These are phyloP conservation scores for Pteropus rufus DNA, from an alignment of 2,797 vertebrate species.

Conservation along the genomic window DNA sequence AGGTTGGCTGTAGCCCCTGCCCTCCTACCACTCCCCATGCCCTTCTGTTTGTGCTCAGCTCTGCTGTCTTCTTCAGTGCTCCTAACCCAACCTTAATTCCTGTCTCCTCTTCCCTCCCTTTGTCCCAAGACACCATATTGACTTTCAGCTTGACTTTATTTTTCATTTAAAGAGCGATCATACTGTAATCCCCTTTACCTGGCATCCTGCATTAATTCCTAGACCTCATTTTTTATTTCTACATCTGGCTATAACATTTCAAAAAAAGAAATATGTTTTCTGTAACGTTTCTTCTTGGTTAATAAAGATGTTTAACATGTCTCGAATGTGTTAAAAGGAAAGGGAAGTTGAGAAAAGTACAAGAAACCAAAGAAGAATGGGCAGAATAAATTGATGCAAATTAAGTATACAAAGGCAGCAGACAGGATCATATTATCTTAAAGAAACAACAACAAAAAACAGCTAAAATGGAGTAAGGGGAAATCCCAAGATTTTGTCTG, in stretches of 20 bases:
- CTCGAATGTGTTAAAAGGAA: background rate
- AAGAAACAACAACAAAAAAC: background rate
- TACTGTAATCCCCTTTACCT: background rate
- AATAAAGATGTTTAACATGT: background rate
- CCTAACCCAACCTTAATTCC: background rate
- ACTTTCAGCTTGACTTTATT: conserved; percentile 5
- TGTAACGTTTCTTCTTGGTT: background rate
- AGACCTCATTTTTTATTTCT: background rate
- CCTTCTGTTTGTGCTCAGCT: background rate
- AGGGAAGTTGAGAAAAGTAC: conserved; percentile 15
- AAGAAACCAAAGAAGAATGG: background rate
- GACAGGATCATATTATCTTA: background rate
- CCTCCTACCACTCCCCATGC: background rate
- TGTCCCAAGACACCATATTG: background rate
- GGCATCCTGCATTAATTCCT: background rate
- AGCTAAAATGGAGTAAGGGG: background rate
- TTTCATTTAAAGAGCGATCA: background rate
- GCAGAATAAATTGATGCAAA: background rate
- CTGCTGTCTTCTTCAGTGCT: background rate
- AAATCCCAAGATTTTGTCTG: background rate
- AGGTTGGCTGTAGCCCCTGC: background rate
- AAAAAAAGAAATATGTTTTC: background rate
- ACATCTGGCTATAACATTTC: background rate
- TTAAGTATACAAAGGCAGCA: background rate
- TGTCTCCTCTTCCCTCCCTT: background rate